Evolutionary conservation across 2,888 invertebrate genomes (phyloP), one percentile per base, ranked within the genome.

Genomic region (Zonitis immaculata): DNA sequence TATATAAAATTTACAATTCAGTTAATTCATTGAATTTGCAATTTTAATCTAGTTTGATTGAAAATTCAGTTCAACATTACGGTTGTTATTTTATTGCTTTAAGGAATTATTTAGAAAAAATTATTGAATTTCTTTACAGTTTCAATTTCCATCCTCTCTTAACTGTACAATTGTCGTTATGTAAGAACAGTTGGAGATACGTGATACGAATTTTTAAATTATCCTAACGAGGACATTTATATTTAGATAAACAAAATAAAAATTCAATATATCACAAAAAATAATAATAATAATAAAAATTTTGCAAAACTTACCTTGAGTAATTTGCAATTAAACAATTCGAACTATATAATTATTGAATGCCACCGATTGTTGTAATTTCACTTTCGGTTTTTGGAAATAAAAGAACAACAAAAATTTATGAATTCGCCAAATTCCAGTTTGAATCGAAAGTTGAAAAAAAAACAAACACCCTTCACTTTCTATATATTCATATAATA

Each of bases 401-500:
- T 12, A 43, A 43, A 20, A 20, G 7, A 43, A 43, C 7, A n/a
- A 20, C 12, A 43, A 9, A 43, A 22, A 25, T n/a, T n/a, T n/a
- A n/a, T n/a, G n/a, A 12, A 8, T 42, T 47, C 32, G 28, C 12
- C 4, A 30, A 14, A 32, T 32, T 32, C 14, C 32, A 32, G 6
- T 30, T 30, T 2, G 20, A 14, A 12, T 22, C 7, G 43, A 43
- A 26, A 42, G 26, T 25, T 44, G 6, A 3, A 22, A 9, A 26
- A 8, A n/a, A n/a, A n/a, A n/a, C n/a, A n/a, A n/a, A n/a, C n/a
- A n/a, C 44, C 14, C 43, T 25, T 26, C 44, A 44, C 44, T 44
- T 44, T 26, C 44, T 26, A 5, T 27, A 20, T n/a, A 12, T 3
- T 22, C 5, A 11, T n/a, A 9, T 8, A 7, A 8, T 22, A n/a